Evolutionary conservation across 1,140 invertebrate species (phyloP).

Genomic region (Palaemon carinicauda): DNA sequence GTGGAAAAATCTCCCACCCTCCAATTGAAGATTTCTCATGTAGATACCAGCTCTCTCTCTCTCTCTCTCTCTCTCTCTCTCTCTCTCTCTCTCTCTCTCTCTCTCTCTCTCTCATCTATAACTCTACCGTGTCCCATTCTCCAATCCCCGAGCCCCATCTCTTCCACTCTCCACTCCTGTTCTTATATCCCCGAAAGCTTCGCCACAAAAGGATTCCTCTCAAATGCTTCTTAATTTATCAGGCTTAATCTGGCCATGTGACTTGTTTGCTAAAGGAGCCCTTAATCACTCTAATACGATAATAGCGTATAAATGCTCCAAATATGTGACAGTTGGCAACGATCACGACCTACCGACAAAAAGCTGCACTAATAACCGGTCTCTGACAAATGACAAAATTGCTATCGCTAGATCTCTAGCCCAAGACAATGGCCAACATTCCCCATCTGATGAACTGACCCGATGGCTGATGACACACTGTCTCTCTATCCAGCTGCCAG

Average conservation of each 20-base stretch:
- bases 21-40: not conserved
- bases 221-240: constrained; percentile 48
- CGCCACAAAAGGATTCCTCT: constrained; percentile 42
- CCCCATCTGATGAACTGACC: constrained; percentile 53
- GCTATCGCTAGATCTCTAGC: constrained; percentile 43
- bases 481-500: constrained; percentile 23
- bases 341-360: constrained; percentile 17
- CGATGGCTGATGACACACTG: constrained; percentile 49
- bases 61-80: not conserved
- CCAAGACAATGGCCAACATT: constrained; percentile 54
- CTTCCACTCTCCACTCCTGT: not conserved
- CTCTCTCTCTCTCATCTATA: not conserved
- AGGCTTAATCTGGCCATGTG: constrained; percentile 40
- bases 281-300: constrained; percentile 30
- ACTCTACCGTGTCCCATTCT: not conserved
- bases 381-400: constrained; percentile 56
- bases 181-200: not conserved
- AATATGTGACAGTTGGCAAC: constrained; percentile 44
- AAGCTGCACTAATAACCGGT: constrained; percentile 56
- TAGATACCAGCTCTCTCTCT: not conserved
- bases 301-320: constrained; percentile 47
- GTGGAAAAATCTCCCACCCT: not conserved
- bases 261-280: constrained; percentile 32
- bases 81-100: not conserved
- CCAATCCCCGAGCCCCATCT: not conserved